A percentile compares a stretch with the other conserved stretches of the same genome.
phyloP scores from a whole-genome alignment of 92 coral and sea anemone species.

The Siderastrea siderea region DNA sequence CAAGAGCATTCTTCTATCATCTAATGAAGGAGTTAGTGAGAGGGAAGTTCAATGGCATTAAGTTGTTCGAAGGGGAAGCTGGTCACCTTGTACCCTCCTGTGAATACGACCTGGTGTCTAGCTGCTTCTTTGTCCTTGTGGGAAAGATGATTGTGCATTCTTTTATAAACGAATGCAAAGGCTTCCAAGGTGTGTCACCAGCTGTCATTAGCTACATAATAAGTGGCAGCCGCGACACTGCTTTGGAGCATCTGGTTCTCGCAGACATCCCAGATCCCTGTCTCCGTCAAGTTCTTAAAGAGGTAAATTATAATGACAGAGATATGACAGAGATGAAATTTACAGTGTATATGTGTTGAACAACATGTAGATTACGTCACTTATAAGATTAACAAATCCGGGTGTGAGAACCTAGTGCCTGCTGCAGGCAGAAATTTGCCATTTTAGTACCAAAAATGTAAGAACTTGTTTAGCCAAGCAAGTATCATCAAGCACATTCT shows the following conservation, averaged over 20 bases:
- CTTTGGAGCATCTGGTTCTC: constrained; percentile 28
- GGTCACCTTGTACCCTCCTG: constrained; percentile 48
- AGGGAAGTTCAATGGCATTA: constrained; percentile 32
- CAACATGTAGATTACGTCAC: constrained; percentile 5
- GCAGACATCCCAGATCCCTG: constrained; percentile 59
- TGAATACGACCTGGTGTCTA: constrained; percentile 54
- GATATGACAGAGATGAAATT: constrained; percentile 1
- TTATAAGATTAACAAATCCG: neutral
- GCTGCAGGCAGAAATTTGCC: neutral
- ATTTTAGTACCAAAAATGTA: constrained; percentile 1
- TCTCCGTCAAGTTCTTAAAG: constrained; percentile 25
- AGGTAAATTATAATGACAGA: neutral
- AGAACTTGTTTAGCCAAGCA: too few relatives aligned
- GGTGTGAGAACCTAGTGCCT: neutral
- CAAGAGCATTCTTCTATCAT: constrained; percentile 37
- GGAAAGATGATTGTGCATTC: constrained; percentile 63
- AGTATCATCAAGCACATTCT: too few relatives aligned
- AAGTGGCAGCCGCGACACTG: constrained; percentile 50
- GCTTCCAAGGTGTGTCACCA: constrained; percentile 48
- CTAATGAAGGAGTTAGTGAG: constrained; percentile 39
- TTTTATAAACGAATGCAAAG: constrained; percentile 43
- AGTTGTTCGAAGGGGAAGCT: constrained; percentile 54
- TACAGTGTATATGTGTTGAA: constrained; percentile 4
- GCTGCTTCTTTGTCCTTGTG: constrained; percentile 40
- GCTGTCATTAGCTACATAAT: constrained; percentile 32